These are phyloP conservation scores for Tympanoctomys barrerae DNA, from an alignment of 2,797 vertebrate genomes.

Conservation along the genomic window DNA sequence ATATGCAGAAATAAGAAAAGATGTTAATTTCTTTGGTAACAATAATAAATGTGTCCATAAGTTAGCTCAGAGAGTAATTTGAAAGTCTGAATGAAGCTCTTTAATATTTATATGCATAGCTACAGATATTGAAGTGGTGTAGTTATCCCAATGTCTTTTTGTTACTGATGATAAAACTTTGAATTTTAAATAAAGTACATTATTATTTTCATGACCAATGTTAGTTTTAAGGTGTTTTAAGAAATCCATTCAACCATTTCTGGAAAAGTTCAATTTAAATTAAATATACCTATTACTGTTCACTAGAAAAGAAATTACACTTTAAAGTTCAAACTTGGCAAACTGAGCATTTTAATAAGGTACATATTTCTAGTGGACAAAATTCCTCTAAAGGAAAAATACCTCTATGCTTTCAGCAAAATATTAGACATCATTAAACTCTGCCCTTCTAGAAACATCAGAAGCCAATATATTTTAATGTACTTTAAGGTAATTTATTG, in stretches of 20 bases:
- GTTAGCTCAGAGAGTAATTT: neutral
- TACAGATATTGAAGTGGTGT: neutral
- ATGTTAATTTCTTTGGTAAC: neutral
- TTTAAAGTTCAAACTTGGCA: conserved; percentile 69
- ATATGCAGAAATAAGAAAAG: neutral
- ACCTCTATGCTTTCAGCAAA: conserved; percentile 42
- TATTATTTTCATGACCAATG: neutral
- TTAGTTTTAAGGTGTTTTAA: conserved; percentile 51
- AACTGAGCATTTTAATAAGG: conserved; percentile 65
- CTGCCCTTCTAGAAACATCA: conserved; percentile 53
- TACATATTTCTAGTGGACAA: conserved; percentile 41
- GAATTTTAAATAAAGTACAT: conserved; percentile 46
- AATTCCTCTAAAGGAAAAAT: conserved; percentile 44
- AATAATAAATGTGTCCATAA: neutral
- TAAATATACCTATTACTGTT: conserved; percentile 39
- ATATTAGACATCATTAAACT: conserved; percentile 66
- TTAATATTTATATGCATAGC: neutral
- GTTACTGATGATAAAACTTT: conserved; percentile 32
- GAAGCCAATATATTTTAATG: conserved; percentile 49
- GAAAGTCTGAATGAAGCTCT: neutral
- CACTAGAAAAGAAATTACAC: conserved; percentile 27
- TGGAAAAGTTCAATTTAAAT: conserved; percentile 63
- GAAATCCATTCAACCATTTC: conserved; percentile 12
- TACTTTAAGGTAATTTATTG: conserved; percentile 44
- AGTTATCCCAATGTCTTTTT: neutral